These are phyloP conservation scores for Latrodectus hesperus DNA, from an alignment of 2,888 invertebrate genomes.

Conservation along the genomic window DNA sequence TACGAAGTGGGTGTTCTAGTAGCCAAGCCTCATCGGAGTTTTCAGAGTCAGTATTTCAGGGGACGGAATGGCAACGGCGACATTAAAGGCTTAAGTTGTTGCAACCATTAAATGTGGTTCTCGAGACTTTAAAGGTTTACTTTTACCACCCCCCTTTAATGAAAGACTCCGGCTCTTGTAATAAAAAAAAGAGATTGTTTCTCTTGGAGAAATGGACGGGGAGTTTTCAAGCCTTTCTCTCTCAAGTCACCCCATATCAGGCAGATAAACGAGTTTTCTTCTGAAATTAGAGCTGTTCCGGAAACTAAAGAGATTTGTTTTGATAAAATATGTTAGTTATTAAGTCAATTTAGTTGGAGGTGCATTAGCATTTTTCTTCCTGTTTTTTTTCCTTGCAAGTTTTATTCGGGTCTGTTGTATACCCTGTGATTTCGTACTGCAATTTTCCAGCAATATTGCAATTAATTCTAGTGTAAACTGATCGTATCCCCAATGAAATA, in stretches of 20 bases:
- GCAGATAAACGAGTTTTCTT: conserved; percentile 16
- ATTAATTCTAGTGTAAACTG: too few species aligned
- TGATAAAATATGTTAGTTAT: conserved; percentile 3
- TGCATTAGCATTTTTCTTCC: background rate
- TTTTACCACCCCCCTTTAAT: background rate
- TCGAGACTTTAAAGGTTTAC: background rate
- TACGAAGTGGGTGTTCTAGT: background rate
- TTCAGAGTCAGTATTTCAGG: background rate
- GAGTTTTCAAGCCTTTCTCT: background rate
- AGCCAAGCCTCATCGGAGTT: background rate
- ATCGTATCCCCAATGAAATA: too few species aligned
- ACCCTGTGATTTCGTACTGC: too few species aligned
- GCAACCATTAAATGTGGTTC: background rate
- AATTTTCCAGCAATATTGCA: too few species aligned
- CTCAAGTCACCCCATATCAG: background rate
- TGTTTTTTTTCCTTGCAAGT: background rate
- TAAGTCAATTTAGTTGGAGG: background rate
- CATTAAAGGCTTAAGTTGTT: conserved; percentile 22
- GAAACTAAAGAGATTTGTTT: background rate
- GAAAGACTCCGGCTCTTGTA: background rate
- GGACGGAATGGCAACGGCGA: background rate
- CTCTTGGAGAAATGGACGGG: background rate
- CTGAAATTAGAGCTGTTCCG: conserved; percentile 14
- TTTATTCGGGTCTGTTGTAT: background rate
- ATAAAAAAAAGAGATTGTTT: conserved; percentile 4